A percentile compares a stretch with the other conserved stretches of the same genome.
Conservation (phyloP, 2,113 vertebrate genomes). For the Geococcyx californianus region DNA sequence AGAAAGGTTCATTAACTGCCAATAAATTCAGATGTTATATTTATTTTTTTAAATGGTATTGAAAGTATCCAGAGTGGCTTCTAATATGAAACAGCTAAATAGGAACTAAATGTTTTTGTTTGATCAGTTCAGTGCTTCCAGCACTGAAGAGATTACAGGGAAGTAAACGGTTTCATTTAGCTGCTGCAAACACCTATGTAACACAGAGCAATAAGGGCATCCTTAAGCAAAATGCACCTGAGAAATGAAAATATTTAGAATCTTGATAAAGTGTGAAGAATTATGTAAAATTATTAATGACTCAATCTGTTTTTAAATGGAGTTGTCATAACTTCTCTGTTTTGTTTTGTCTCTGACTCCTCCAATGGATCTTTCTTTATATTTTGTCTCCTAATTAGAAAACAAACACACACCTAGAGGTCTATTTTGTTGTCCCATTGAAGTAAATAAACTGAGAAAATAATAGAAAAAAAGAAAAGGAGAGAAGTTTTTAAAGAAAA, state of each 20-base stretch:
- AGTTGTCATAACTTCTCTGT: background rate
- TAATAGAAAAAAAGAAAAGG: background rate
- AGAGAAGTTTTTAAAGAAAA: background rate
- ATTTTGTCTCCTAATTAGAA: background rate
- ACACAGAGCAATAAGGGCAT: background rate
- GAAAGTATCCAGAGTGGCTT: background rate
- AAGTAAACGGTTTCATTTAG: background rate
- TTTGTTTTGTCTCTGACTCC: background rate
- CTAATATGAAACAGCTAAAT: background rate
- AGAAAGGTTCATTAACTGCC: background rate
- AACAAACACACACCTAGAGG: background rate
- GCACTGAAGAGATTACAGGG: background rate
- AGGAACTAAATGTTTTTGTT: background rate
- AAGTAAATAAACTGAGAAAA: background rate
- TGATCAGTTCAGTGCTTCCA: background rate
- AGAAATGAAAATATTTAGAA: background rate
- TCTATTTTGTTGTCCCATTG: background rate
- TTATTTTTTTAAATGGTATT: background rate
- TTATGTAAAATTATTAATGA: background rate
- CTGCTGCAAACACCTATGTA: background rate
- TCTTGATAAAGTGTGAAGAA: background rate
- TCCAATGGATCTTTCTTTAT: background rate
- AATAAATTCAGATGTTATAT: background rate
- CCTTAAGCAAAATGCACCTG: background rate
- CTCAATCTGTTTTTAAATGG: background rate